Percentiles rank a stretch among this genome's conserved stretches.
These are phyloP conservation scores for Cryptomyrus ogoouensis DNA, from an alignment of 2,113 vertebrate species.

Conservation along the genomic window DNA sequence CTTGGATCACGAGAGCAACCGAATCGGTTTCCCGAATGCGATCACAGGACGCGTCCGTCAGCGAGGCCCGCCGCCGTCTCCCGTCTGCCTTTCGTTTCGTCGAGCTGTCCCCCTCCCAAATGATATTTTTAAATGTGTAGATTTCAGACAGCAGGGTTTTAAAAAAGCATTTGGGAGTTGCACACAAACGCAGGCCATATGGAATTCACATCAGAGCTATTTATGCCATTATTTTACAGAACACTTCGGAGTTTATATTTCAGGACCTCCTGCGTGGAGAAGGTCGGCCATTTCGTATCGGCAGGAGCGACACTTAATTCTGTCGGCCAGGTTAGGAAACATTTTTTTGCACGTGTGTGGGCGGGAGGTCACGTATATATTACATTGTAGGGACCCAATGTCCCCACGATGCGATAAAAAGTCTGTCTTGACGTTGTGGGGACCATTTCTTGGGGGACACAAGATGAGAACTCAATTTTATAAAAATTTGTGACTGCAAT, in stretches of 20 bases:
- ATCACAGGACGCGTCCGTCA: neutral
- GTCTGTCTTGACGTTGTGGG: neutral
- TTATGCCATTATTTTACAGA: neutral
- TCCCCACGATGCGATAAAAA: neutral
- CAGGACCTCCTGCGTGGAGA: neutral
- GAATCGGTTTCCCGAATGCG: neutral
- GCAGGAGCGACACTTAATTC: neutral
- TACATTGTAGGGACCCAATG: neutral
- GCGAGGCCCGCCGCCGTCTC: neutral
- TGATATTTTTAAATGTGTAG: neutral
- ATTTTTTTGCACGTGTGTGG: neutral
- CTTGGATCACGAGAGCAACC: neutral
- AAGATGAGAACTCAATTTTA: no score
- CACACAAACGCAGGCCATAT: neutral
- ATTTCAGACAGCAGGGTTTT: neutral
- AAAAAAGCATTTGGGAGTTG: neutral
- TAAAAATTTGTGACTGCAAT: neutral
- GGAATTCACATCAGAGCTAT: slow-evolving; percentile 4
- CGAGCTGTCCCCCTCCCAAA: neutral
- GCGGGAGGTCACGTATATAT: neutral
- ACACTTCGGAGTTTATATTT: neutral
- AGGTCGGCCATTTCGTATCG: neutral
- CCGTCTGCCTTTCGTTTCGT: neutral
- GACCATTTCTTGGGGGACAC: neutral
- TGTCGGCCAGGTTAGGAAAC: neutral